Evolutionary conservation across 2,888 invertebrate genomes (phyloP).

Genomic region (Luffia ferchaultella): DNA sequence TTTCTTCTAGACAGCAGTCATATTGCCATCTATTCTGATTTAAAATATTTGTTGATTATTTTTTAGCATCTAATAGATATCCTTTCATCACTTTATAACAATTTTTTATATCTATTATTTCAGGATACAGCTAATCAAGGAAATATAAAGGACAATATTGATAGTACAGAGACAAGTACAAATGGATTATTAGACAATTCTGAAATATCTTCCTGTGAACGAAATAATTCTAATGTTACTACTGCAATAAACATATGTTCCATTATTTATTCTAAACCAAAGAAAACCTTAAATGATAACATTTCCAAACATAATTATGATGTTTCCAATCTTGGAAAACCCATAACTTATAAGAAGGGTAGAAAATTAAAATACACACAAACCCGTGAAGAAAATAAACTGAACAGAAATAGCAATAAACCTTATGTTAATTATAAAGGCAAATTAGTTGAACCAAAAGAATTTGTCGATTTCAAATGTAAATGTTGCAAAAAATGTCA

Average conservation of each 20-base stretch:
- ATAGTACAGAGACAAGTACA: neutral
- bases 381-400: constrained; percentile 1
- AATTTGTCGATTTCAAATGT: constrained; percentile 1
- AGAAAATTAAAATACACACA: constrained; percentile 1
- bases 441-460: neutral
- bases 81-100: no score
- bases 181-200: neutral
- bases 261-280: neutral
- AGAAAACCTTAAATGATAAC: neutral
- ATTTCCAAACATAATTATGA: neutral
- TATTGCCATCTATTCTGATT: no score
- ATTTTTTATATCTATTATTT: neutral
- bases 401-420: constrained; percentile 2
- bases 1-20: no score
- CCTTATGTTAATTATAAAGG: constrained; percentile 2
- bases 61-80: no score
- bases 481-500: constrained; percentile 1
- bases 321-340: neutral
- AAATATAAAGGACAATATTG: neutral
- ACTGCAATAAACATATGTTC: neutral
- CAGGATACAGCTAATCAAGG: neutral
- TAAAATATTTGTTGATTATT: no score
- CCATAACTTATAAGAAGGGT: neutral
- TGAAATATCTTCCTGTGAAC: neutral
- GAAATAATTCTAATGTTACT: neutral